Base-by-base conservation (phyloP, 2,113 vertebrate genomes). In the Nesospiza acunhae region DNA sequence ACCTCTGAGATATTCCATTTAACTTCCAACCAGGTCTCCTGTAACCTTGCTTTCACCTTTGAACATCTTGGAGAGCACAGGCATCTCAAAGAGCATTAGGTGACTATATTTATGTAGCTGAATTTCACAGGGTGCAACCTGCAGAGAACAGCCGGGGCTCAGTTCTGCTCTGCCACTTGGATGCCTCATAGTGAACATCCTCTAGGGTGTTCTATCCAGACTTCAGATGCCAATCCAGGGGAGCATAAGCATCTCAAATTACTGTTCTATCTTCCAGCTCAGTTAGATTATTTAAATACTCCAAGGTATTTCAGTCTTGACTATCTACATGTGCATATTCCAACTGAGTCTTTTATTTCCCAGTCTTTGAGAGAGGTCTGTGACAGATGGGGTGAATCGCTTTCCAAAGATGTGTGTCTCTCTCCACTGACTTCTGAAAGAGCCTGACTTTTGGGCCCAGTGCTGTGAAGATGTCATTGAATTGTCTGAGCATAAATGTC, bases 391-490 rank as follows among this genome's bases (percentile, higher is more conserved):
- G 67, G 37, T 69, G 88, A 95, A 85, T 77, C 75, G 69, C 75
- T 90, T 53, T 62, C 70, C 63, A 53, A 62, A 88, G 39, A 49
- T 11, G 3, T 62, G 7, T 53, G 21, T 79, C 81, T 93, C 59
- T 93, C 92, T 94, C 59, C 85, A 92, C 4, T 81, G 76, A 73
- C 88, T 85, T 94, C 64, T 86, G 72, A 86, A 94, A 77, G 42
- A 88, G 50, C 42, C 86, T 67, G 59, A 56, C 7, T 89, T 83
- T 58, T 63, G 39, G 55, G 55, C 10, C 21, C 35, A 77, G 12
- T 70, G 47, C 42, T 70, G 41, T 53, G 56, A 80, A 67, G 37
- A 59, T 11, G 10, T 69, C 31, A 46, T 12, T 62, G 31, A 69
- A 76, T 76, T 90, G n/a, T 70, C 27, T 66, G 26, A 77, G 64